Base-by-base conservation (phyloP, 30 jellyfish, hydroid and myxozoan species). In the Haliclystus octoradiatus region DNA sequence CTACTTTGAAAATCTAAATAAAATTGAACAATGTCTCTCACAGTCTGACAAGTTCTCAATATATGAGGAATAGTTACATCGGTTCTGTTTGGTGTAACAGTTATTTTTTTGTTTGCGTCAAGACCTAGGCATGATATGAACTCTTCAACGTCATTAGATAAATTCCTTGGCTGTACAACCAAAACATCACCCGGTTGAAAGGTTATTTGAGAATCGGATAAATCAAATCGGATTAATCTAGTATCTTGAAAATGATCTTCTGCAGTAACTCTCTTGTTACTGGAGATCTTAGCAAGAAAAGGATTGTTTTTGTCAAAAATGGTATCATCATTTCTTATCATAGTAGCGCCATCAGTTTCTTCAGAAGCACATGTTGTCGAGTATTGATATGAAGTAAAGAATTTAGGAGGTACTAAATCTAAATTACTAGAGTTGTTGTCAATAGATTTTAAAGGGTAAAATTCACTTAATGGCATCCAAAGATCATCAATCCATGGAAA, bases 171-270 rank as follows among this genome's bases (percentile, higher is more conserved):
- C 33, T 82, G 78, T 1, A 91, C 62, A 93, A 91, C 72, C 12
- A 91, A 76, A 68, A 91, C 95, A 68, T 91, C 99, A 1, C 99
- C 99, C 0, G 99, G 99, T n/a, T 61, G 27, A 68, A 72, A 89
- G 28, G 94, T 71, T 28, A 85, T 46, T 3, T 69, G 69, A 0
- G 93, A 78, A 22, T 63, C 91, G 47, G 66, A 32, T 23, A 85
- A 65, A 62, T 76, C 95, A 50, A 88, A 75, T 33, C 66, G 34
- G 52, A 88, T 80, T 31, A 80, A 69, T 19, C 94, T 62, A 29
- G 78, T 92, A 70, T 88, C 94, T 71, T 88, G 97, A 77, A 89
- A 88, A 29, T 88, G 97, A 34, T 81, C 84, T 31, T 28, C 29
- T 13, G 73, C 73, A n/a, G 97, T 88, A 30, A 72, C 79, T 26